phyloP scores from a whole-genome alignment of 2,113 vertebrate genomes.

The Todiramphus saurophagus region DNA sequence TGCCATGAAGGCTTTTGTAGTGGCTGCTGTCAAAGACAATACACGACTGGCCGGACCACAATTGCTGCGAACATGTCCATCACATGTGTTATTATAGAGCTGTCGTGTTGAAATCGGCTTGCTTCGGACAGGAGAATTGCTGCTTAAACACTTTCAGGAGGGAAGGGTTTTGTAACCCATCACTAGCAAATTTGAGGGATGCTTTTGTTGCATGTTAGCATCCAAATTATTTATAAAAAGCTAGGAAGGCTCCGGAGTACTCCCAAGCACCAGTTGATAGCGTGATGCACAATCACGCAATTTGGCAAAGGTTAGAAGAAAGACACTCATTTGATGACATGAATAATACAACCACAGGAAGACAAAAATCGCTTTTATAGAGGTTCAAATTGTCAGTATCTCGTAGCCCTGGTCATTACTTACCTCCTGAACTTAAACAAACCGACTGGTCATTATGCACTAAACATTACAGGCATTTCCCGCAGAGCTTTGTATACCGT shows the following conservation, averaged over 20 bases:
- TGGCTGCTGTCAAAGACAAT: constrained; percentile 23
- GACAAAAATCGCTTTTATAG: constrained; percentile 22
- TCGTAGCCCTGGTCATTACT: not conserved
- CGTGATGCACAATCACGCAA: not conserved
- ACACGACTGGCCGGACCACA: not conserved
- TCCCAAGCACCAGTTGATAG: not conserved
- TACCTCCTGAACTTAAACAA: not conserved
- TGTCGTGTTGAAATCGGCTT: not conserved
- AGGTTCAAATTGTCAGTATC: not conserved
- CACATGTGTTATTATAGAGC: not conserved
- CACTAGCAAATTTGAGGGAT: not conserved
- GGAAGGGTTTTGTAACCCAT: not conserved
- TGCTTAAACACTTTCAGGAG: not conserved
- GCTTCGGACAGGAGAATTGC: not conserved
- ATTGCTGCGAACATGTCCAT: not conserved
- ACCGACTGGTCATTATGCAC: not conserved
- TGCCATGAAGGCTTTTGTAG: constrained; percentile 26
- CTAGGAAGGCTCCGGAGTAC: not conserved
- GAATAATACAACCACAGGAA: constrained; percentile 11
- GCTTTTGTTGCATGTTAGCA: not conserved
- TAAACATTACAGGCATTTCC: not conserved
- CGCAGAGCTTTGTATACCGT: not conserved
- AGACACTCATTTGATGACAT: not conserved
- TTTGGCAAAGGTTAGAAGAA: not conserved
- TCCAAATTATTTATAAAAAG: not conserved